phyloP scores from a whole-genome alignment of 2,113 vertebrate species.

The Ondatra zibethicus region DNA sequence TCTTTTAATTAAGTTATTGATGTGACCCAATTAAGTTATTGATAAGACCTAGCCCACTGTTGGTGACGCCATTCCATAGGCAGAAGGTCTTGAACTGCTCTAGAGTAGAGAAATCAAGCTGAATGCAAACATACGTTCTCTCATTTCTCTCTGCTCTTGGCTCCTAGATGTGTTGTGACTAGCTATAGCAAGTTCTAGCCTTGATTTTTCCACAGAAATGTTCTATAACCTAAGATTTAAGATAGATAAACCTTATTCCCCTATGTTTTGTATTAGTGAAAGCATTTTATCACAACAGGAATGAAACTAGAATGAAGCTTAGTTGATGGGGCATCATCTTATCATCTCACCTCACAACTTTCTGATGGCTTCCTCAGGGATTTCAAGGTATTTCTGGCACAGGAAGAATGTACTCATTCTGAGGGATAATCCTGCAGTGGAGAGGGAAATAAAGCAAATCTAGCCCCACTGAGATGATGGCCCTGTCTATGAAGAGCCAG shows the following conservation, averaged over 20 bases:
- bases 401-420: neutral
- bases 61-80: neutral
- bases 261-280: no score
- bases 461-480: neutral
- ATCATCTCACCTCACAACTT: neutral
- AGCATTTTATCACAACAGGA: no score
- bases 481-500: neutral
- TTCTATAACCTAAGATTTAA: neutral
- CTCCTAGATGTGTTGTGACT: neutral
- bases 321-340: neutral
- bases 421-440: neutral
- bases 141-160: neutral
- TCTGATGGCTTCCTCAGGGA: neutral
- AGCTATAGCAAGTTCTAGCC: neutral
- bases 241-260: neutral
- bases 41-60: no score
- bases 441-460: neutral
- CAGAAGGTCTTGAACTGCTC: no score
- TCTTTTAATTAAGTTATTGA: neutral
- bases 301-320: neutral
- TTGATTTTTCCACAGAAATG: neutral
- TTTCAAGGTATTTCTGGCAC: neutral
- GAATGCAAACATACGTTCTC: rapidly evolving
- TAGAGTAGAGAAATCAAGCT: neutral
- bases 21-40: neutral